Conservation (phyloP, 30 jellyfish, hydroid and myxozoan species). For the Sanderia malayensis region DNA sequence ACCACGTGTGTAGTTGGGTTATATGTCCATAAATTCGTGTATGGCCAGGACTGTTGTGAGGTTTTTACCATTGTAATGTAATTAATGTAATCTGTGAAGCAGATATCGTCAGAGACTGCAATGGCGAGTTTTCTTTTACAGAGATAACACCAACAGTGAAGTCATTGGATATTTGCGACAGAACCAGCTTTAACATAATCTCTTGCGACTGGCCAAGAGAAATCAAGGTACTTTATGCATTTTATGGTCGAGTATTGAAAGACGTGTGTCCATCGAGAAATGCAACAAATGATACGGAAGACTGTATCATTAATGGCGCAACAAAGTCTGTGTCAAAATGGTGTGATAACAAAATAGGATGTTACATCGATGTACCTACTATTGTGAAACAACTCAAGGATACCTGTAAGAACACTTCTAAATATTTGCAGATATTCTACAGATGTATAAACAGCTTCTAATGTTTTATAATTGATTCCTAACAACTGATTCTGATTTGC, state of each 20-base stretch:
- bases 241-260: constrained; percentile 38
- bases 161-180: constrained; percentile 11
- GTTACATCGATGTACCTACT: constrained; percentile 38
- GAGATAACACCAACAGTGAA: constrained; percentile 10
- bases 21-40: too few species aligned
- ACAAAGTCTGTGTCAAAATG: background rate
- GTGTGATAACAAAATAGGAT: constrained; percentile 28
- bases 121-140: background rate
- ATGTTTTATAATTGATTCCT: too few species aligned
- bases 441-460: too few species aligned
- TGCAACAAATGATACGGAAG: background rate
- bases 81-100: too few species aligned
- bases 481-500: too few species aligned
- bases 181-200: background rate
- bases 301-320: constrained; percentile 39
- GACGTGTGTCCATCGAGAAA: constrained; percentile 13
- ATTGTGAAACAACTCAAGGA: constrained; percentile 4
- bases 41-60: too few species aligned
- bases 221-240: constrained; percentile 30
- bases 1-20: too few species aligned
- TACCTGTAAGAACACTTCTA: constrained; percentile 38
- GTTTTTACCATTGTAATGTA: too few species aligned
- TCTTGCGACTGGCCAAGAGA: constrained; percentile 46
- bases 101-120: too few species aligned
- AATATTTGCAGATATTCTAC: constrained; percentile 33